Conservation (phyloP, 2,797 vertebrate species). For the Mus spretus region DNA sequence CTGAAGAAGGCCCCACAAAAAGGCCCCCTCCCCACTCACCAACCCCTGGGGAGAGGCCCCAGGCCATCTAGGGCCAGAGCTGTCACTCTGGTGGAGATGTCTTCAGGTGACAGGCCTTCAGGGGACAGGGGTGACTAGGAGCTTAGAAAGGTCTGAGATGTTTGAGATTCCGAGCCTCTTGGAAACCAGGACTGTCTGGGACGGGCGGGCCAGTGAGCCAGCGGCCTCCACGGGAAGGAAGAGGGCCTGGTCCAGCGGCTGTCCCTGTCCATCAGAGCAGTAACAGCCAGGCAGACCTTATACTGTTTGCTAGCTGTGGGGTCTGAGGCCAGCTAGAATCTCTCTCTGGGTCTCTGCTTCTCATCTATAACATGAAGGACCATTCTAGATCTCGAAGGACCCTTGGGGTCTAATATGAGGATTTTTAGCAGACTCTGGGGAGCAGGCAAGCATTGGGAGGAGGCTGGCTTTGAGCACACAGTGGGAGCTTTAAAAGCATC, state of each 20-base stretch:
- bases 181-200: conserved; percentile 71
- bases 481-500: neutral
- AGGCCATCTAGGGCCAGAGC: conserved; percentile 61
- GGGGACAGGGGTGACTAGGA: conserved; percentile 59
- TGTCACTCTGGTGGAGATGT: conserved; percentile 69
- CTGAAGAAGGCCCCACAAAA: conserved; percentile 75
- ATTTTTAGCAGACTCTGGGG: neutral
- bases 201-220: neutral
- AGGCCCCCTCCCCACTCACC: conserved; percentile 6
- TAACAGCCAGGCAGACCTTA: neutral
- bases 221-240: neutral
- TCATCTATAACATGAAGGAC: neutral
- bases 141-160: conserved; percentile 68
- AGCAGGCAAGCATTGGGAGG: neutral
- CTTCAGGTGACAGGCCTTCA: conserved; percentile 73
- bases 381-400: neutral
- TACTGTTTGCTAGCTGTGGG: neutral
- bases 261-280: neutral
- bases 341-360: conserved; percentile 9
- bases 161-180: conserved; percentile 78
- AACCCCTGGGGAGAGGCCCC: conserved; percentile 57
- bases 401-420: neutral
- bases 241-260: fast-evolving
- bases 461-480: neutral
- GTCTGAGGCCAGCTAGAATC: neutral